Base-by-base conservation (phyloP, 2,888 invertebrate species). In the Euplexia lucipara region DNA sequence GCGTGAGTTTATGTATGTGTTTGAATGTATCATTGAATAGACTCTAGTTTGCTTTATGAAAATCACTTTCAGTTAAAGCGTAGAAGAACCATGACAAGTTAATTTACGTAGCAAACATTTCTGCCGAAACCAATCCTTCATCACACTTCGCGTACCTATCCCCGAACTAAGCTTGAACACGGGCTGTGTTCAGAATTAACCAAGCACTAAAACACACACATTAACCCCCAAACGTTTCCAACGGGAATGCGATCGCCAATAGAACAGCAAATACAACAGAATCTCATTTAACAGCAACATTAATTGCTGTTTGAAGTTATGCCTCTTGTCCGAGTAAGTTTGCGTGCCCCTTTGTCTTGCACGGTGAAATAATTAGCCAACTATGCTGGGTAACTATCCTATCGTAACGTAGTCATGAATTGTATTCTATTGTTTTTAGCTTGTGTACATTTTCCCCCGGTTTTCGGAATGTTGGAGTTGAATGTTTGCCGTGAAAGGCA, bases 271-370 rank as follows among this genome's bases (percentile, higher is more conserved):
- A 70, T 54, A 75, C 68, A 77, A 60, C 58, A 67, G 76, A 75
- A 79, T 71, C 70, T 77, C 78, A 74, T 79, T 75, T 71, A 72
- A 77, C 53, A 59, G 76, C 75, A 81, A 85, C 81, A 85, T 78
- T 83, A 85, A 85, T 85, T 84, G 84, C 77, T 81, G 67, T 77
- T 81, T 70, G 60, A 81, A 85, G 78, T 86, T 84, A 79, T 79
- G 79, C 79, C 84, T 80, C 80, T 80, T 78, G 84, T 83, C 66
- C 18, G 75, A 63, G 56, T 39, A 78, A 79, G 81, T 81, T 80
- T 59, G 64, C 74, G 35, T 37, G 60, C 66, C 34, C 67, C 81
- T 75, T 77, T 76, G 73, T 77, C 73, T 72, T 77, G 66, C 49
- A 54, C 60, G 63, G 63, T 78, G 60, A 79, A 79, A 80, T 80